Conservation (phyloP, 2,888 invertebrate genomes). For the Hermodice carunculata region DNA sequence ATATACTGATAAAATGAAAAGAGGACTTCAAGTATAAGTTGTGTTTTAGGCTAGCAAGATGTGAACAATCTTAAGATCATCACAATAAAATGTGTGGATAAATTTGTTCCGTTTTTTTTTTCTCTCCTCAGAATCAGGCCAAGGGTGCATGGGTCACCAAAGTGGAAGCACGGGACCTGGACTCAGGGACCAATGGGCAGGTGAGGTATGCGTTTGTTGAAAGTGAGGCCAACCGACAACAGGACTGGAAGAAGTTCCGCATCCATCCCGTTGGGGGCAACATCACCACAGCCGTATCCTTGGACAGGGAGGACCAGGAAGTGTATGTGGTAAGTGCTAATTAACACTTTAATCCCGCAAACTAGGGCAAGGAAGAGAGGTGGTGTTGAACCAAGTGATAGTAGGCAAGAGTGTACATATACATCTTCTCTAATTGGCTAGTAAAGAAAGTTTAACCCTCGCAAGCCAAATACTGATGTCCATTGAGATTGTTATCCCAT, state of each 20-base stretch:
- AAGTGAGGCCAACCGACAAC: conserved; percentile 71
- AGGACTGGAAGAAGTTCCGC: conserved; percentile 83
- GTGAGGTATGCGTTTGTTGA: conserved; percentile 84
- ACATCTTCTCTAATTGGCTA: too few relatives aligned
- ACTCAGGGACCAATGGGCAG: conserved; percentile 90
- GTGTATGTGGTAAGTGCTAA: conserved; percentile 77
- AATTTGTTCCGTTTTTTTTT: neutral
- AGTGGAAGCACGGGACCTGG: conserved; percentile 83
- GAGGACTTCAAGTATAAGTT: too few relatives aligned
- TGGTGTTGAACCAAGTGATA: too few relatives aligned
- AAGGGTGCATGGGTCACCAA: conserved; percentile 46
- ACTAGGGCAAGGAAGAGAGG: neutral
- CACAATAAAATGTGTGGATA: neutral
- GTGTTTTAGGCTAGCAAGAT: too few relatives aligned
- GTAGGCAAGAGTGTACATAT: too few relatives aligned
- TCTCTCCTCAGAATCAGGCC: conserved; percentile 47
- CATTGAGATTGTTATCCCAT: too few relatives aligned
- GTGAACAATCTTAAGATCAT: too few relatives aligned
- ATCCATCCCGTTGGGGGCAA: conserved; percentile 83
- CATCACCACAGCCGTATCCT: conserved; percentile 77
- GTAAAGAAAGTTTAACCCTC: too few relatives aligned
- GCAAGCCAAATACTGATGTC: too few relatives aligned
- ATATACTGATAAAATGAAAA: too few relatives aligned
- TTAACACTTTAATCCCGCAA: neutral
- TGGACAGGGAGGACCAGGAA: conserved; percentile 83